Conservation (phyloP, 2,113 vertebrate genomes). For the Otus sunia region DNA sequence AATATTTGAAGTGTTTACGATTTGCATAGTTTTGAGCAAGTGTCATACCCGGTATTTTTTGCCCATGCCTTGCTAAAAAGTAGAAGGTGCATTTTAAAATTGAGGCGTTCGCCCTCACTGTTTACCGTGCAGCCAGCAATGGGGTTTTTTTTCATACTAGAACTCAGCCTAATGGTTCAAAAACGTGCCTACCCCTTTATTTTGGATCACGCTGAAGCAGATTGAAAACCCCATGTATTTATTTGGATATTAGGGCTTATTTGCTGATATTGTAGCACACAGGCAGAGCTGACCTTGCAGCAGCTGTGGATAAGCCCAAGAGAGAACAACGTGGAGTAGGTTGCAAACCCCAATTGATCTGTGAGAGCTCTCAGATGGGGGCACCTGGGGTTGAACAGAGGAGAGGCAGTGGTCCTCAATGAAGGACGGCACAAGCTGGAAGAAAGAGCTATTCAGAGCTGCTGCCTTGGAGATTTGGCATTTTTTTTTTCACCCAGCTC, state of each 20-base stretch:
- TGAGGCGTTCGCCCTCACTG: not conserved
- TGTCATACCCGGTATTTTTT: not conserved
- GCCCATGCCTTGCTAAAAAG: not conserved
- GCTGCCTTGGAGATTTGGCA: not conserved
- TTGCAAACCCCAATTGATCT: not conserved
- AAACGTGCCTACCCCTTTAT: not conserved
- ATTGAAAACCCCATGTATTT: not conserved
- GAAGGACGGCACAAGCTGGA: fast-evolving
- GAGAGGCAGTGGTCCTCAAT: not conserved
- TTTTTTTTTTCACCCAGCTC: fast-evolving
- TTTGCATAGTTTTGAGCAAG: not conserved
- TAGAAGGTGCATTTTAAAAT: not conserved
- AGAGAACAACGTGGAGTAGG: not conserved
- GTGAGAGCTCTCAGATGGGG: not conserved
- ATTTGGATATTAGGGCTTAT: not conserved
- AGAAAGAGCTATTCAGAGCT: not conserved
- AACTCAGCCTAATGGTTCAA: not conserved
- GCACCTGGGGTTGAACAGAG: fast-evolving
- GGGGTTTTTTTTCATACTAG: not conserved
- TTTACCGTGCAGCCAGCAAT: not conserved
- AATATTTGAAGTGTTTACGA: not conserved
- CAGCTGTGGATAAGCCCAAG: not conserved
- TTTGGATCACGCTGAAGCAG: not conserved
- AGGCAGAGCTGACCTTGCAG: not conserved
- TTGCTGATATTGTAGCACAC: not conserved